Evolutionary conservation across 2,113 vertebrate genomes (phyloP), one percentile per base, ranked within the genome.

Genomic region (Lagopus leucura): DNA sequence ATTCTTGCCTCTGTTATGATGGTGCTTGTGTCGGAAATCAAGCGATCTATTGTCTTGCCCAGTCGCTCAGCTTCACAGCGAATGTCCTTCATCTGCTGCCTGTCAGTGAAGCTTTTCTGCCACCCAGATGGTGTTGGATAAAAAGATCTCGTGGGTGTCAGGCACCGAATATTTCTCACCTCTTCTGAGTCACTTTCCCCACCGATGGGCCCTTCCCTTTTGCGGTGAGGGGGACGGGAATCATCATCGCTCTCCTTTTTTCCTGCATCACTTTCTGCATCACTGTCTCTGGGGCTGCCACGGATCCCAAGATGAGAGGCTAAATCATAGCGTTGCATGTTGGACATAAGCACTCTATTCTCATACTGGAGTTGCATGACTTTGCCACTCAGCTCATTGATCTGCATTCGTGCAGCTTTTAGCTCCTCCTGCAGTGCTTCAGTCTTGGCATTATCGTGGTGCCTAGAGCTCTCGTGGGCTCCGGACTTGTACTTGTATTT

Each of bases 351-450:
- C 84, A 99, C 99, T 8, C 99, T 98, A 97, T 99, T 99, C 97
- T 99, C 99, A 7, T 99, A 99, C 97, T 99, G 99, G 54, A 99
- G 98, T 94, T 99, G 99, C 99, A 99, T 99, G 81, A 99, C 99
- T 97, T 99, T 99, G 73, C 99, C 99, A 5, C 99, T 99, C 95
- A 99, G 97, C 92, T 99, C 99, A 6, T 99, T 99, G 97, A 99
- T 98, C 96, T 99, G 99, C 96, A 99, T 97, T 42, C 99, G 98
- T 0, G 99, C 99, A 2, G 98, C 98, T 97, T 99, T 99, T 28
- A 99, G 98, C 96, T 99, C 99, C 95, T 99, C 99, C 96, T 99
- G 99, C 43, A 99, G 97, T 0, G 97, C 98, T 95, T 99, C 99
- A 6, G 97, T 96, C 95, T 99, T 99, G 88, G 98, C 98, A 6